Base-by-base conservation (phyloP, 64 coral and sea anemone genomes). In the Trachythela sp. region DNA sequence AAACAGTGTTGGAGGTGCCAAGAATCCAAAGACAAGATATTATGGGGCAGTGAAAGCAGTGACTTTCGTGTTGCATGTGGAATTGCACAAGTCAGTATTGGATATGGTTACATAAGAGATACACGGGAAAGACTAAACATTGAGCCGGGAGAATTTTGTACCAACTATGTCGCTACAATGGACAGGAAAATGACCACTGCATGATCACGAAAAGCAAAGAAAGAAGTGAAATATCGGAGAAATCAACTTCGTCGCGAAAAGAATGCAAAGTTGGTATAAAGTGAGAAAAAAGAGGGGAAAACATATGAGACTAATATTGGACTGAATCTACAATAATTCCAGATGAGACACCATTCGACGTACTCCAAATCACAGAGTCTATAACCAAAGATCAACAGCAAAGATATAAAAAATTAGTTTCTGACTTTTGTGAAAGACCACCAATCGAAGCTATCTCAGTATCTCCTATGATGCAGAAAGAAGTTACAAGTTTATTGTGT, bases 41-140 rank as follows among this genome's bases (percentile, higher is more conserved):
- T 89, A 89, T 83, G 88, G 70, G 88, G 42, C 2, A 77, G 68
- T 50, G 71, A 80, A 27, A 89, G 70, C 39, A 89, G 35, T 36
- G 88, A 83, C 45, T 89, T 89, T 89, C 9, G 70, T 48, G 41
- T 89, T 22, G 88, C 88, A n/a, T 76, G 68, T 51, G 37, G 24
- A 2, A 27, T 89, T 24, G 88, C 88, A 2, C 88, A 89, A 83
- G 30, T 9, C 15, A 89, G 80, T 52, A 20, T 33, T 26, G 88
- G 88, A 59, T 35, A 80, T 29, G 6, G 29, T 18, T 89, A 89
- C 52, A 48, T 77, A 11, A 13, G 71, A 2, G 29, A 35, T 5
- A 77, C 30, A 3, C 17, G 3, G n/a, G 71, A 5, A 3, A 4
- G 2, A 4, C 30, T 77, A 3, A 18, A 18, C 3, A 77, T 77